phyloP scores from a whole-genome alignment of 2,797 vertebrate species.

The Spea hammondii region DNA sequence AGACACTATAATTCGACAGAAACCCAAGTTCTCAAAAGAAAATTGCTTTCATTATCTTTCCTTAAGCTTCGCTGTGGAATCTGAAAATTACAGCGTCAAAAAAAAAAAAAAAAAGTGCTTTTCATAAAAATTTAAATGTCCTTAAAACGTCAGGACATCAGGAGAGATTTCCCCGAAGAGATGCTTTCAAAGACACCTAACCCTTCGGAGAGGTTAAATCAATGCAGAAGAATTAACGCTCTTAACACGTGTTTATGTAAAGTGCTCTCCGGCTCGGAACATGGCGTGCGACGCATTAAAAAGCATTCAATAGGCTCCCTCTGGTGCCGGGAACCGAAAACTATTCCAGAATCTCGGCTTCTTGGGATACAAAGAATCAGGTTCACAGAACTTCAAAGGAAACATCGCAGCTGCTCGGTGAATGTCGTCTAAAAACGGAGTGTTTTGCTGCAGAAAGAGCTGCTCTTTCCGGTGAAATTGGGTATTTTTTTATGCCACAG shows the following conservation, averaged over 20 bases:
- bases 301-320: constrained; percentile 31
- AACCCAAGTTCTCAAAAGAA: constrained; percentile 62
- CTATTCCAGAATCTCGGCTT: constrained; percentile 1
- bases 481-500: no score
- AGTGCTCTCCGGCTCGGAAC: not conserved
- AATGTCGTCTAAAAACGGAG: no score
- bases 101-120: constrained; percentile 55
- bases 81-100: constrained; percentile 60
- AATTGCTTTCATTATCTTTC: constrained; percentile 66
- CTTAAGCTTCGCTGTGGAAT: constrained; percentile 58
- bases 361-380: not conserved
- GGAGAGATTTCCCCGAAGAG: constrained; percentile 46
- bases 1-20: constrained; percentile 61
- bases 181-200: constrained; percentile 53
- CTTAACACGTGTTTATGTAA: constrained; percentile 27
- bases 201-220: constrained; percentile 42
- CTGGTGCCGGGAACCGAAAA: constrained; percentile 41
- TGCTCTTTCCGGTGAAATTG: not conserved
- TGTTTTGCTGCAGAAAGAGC: not conserved
- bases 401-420: not conserved
- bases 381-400: constrained; percentile 2
- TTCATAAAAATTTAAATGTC: constrained; percentile 48
- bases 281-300: not conserved
- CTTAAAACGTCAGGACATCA: constrained; percentile 48
- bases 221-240: constrained; percentile 32